Evolutionary conservation across 2,888 invertebrate species (phyloP).

Genomic region (Pandemis heparana): DNA sequence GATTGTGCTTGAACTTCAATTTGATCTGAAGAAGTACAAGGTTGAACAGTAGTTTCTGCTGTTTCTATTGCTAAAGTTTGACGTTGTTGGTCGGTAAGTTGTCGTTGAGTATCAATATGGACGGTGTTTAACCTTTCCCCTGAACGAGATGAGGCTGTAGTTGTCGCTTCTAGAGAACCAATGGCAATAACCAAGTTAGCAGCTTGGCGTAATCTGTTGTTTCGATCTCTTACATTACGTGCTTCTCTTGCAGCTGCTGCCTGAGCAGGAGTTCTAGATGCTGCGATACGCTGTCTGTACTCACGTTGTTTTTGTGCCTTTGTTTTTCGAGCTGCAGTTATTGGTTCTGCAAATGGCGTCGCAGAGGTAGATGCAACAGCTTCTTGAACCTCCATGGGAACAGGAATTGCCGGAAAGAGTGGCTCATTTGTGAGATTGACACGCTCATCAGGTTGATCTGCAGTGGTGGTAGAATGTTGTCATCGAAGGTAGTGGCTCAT

Average conservation of each 20-base stretch:
- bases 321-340: constrained; percentile 44
- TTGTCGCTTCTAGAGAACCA: constrained; percentile 47
- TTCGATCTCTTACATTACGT: constrained; percentile 49
- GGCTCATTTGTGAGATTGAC: too few relatives aligned
- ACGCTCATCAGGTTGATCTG: too few relatives aligned
- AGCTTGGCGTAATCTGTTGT: constrained; percentile 52
- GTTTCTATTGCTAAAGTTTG: too few relatives aligned
- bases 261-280: constrained; percentile 54
- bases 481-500: constrained; percentile 49
- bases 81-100: too few relatives aligned
- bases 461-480: too few relatives aligned
- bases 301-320: constrained; percentile 54
- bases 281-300: constrained; percentile 56
- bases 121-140: too few relatives aligned
- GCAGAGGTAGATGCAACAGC: constrained; percentile 49
- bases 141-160: too few relatives aligned
- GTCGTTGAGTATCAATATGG: too few relatives aligned
- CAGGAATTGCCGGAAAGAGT: too few relatives aligned
- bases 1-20: too few relatives aligned
- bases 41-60: too few relatives aligned
- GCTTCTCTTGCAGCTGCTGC: constrained; percentile 49
- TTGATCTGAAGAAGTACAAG: too few relatives aligned
- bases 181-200: constrained; percentile 50
- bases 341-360: constrained; percentile 49
- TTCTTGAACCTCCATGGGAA: constrained; percentile 48